These are phyloP conservation scores for Hydrolagus colliei DNA, from an alignment of 2,797 vertebrate genomes.

Conservation along the genomic window DNA sequence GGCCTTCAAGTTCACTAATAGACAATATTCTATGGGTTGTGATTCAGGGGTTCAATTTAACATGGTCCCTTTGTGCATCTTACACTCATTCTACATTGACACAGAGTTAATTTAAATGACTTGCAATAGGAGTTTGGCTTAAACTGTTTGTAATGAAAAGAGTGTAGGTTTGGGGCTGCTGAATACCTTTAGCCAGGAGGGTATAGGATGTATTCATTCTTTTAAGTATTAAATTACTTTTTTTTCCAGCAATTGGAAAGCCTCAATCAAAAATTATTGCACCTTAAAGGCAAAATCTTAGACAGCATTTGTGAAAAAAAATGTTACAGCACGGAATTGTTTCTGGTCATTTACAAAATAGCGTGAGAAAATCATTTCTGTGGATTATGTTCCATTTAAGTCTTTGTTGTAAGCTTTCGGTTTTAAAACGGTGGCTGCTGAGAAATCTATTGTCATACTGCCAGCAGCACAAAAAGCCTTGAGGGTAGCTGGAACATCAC, in stretches of 20 bases:
- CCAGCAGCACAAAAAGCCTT: not conserved
- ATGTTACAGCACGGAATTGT: not conserved
- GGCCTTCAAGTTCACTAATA: not conserved
- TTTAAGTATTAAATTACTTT: not conserved
- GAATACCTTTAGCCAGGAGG: conserved; percentile 19
- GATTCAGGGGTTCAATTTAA: not conserved
- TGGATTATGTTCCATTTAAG: not conserved
- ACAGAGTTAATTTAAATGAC: conserved; percentile 23
- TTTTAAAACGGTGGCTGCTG: not conserved
- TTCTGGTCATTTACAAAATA: not conserved
- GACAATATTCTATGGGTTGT: not conserved
- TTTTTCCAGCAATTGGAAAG: not conserved
- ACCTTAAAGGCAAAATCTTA: not conserved
- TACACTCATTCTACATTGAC: not conserved
- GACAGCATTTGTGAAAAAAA: not conserved
- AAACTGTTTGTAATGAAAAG: not conserved
- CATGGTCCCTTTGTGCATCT: not conserved
- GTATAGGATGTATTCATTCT: not conserved
- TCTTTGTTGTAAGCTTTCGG: not conserved
- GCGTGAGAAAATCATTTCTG: not conserved
- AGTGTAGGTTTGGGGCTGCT: not conserved
- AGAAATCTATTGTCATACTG: not conserved
- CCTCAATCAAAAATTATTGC: conserved; percentile 7
- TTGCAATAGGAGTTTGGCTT: not conserved
- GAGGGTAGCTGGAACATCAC: no score